phyloP scores from a whole-genome alignment of 2,113 vertebrate genomes.

The Coracopsis vasa region DNA sequence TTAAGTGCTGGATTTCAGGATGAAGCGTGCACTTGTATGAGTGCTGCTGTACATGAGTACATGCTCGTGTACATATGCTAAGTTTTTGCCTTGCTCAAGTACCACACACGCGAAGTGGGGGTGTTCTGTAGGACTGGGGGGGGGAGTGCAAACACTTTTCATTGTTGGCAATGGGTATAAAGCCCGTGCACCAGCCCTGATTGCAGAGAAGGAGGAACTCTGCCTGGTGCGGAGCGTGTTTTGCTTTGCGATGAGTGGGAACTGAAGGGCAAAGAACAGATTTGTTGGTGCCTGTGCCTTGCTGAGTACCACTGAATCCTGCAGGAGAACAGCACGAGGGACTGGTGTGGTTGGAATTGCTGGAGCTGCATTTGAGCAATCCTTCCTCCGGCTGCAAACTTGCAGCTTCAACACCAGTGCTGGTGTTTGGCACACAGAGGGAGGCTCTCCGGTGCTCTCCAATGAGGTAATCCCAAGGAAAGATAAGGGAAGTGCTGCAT shows the following conservation, averaged over 20 bases:
- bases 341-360: neutral
- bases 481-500: conserved; percentile 29
- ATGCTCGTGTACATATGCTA: neutral
- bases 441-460: neutral
- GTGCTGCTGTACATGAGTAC: fast-evolving
- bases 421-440: neutral
- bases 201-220: neutral
- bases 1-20: neutral
- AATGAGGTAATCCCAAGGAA: conserved; percentile 32
- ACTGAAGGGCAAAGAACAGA: neutral
- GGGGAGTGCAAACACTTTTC: neutral
- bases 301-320: neutral
- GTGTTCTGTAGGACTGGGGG: neutral
- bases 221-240: neutral
- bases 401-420: neutral
- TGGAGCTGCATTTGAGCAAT: neutral
- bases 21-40: neutral
- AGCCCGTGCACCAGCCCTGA: fast-evolving
- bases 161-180: fast-evolving
- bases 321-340: neutral
- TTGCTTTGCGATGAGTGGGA: neutral
- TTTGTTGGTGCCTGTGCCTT: neutral
- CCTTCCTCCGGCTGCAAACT: conserved; percentile 19
- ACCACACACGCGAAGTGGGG: neutral
- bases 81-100: neutral